Evolutionary conservation across 1,140 invertebrate genomes (phyloP).

Genomic region (Tetragnatha versicolor): DNA sequence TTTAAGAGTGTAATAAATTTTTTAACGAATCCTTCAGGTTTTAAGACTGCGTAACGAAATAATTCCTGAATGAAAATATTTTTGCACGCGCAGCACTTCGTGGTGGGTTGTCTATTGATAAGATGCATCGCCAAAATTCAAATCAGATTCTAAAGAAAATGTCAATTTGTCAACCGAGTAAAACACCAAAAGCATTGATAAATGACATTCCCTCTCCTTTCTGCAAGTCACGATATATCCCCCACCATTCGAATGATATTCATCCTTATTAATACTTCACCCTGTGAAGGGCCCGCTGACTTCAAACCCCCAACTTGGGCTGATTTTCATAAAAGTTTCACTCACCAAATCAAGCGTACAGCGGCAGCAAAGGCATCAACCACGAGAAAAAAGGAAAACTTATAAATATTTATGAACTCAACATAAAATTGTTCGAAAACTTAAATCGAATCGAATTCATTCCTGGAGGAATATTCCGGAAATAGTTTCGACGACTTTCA

Average conservation of each 20-base stretch:
- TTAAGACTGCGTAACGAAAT: no score
- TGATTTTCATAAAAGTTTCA: slow-evolving; percentile 19
- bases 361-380: not conserved
- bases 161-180: not conserved
- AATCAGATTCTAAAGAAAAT: no score
- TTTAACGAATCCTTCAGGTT: no score
- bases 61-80: no score
- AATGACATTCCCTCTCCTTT: no score
- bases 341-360: not conserved
- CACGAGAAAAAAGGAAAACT: not conserved
- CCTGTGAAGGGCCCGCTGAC: not conserved
- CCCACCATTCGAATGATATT: not conserved
- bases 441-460: slow-evolving; percentile 7
- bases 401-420: slow-evolving; percentile 24
- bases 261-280: not conserved
- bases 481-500: slow-evolving; percentile 16
- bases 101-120: no score
- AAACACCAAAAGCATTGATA: not conserved
- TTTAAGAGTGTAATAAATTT: no score
- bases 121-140: no score
- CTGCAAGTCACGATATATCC: not conserved
- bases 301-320: not conserved
- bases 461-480: not conserved
- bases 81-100: no score
- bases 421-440: slow-evolving; percentile 10